phyloP scores from a whole-genome alignment of 2,113 vertebrate genomes.

The Scomber scombrus region DNA sequence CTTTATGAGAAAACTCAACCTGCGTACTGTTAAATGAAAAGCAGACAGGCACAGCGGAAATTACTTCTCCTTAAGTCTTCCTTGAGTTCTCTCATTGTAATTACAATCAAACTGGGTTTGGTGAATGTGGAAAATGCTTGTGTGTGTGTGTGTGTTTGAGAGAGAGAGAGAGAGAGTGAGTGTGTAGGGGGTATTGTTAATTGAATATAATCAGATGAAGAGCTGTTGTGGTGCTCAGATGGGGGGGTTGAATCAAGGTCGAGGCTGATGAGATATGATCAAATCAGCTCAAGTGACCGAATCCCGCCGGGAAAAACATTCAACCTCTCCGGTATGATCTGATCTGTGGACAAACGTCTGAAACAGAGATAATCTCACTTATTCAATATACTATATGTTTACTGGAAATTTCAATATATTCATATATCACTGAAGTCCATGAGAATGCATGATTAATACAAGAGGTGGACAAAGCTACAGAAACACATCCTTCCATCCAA shows the following conservation, averaged over 20 bases:
- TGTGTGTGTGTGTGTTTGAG: constrained; percentile 11
- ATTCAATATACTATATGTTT: constrained; percentile 49
- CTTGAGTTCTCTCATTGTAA: constrained; percentile 46
- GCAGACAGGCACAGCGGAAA: constrained; percentile 40
- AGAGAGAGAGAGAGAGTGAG: background rate
- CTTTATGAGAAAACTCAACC: constrained; percentile 50
- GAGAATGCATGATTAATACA: constrained; percentile 4
- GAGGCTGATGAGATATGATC: constrained; percentile 65
- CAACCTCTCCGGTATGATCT: constrained; percentile 23
- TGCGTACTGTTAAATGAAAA: constrained; percentile 60
- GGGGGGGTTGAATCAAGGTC: constrained; percentile 60
- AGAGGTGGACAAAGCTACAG: background rate
- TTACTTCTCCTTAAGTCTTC: constrained; percentile 51
- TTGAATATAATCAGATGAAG: constrained; percentile 73
- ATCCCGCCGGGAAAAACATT: constrained; percentile 33
- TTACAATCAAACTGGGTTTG: constrained; percentile 62
- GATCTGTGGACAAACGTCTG: constrained; percentile 42
- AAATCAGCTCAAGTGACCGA: constrained; percentile 72
- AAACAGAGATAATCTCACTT: constrained; percentile 51
- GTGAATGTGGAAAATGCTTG: background rate
- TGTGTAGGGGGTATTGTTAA: constrained; percentile 51
- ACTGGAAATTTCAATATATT: constrained; percentile 31
- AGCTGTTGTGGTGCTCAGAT: constrained; percentile 50
- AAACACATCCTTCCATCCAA: background rate
- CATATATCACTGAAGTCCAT: background rate